phyloP scores from a whole-genome alignment of 2,113 vertebrate species.

The Ophiodon elongatus region DNA sequence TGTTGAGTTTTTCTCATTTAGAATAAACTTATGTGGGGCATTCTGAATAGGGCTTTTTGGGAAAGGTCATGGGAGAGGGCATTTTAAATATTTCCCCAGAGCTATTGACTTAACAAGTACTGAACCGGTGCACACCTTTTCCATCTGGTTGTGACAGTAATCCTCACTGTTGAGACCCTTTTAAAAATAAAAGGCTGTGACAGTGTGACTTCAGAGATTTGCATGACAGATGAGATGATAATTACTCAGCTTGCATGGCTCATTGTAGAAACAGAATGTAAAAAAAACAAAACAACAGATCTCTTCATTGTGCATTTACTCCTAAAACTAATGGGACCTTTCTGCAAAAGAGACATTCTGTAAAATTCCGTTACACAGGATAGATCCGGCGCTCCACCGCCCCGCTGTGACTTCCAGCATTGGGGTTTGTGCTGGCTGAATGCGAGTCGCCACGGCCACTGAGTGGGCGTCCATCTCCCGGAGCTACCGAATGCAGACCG shows the following conservation, averaged over 20 bases:
- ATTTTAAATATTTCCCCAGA: too few relatives aligned
- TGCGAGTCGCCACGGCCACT: too few relatives aligned
- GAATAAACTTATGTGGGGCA: background rate
- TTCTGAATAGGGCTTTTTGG: background rate
- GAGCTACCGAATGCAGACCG: too few relatives aligned
- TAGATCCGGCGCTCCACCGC: too few relatives aligned
- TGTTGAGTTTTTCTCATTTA: background rate
- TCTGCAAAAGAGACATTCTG: background rate
- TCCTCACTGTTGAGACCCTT: background rate
- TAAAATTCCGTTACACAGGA: background rate
- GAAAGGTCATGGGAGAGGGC: background rate
- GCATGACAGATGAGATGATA: background rate
- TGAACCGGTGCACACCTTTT: background rate
- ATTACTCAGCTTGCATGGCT: background rate
- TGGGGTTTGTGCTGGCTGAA: too few relatives aligned
- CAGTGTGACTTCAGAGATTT: background rate
- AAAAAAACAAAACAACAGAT: background rate
- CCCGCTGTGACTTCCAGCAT: too few relatives aligned
- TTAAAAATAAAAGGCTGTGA: background rate
- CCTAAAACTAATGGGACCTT: background rate
- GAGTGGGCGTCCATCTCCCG: too few relatives aligned
- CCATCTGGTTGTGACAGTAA: background rate
- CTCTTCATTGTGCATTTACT: background rate
- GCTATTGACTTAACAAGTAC: background rate
- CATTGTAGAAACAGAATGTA: background rate